These are phyloP conservation scores for Elephas maximus DNA, from an alignment of 2,113 vertebrate genomes.

Conservation along the genomic window DNA sequence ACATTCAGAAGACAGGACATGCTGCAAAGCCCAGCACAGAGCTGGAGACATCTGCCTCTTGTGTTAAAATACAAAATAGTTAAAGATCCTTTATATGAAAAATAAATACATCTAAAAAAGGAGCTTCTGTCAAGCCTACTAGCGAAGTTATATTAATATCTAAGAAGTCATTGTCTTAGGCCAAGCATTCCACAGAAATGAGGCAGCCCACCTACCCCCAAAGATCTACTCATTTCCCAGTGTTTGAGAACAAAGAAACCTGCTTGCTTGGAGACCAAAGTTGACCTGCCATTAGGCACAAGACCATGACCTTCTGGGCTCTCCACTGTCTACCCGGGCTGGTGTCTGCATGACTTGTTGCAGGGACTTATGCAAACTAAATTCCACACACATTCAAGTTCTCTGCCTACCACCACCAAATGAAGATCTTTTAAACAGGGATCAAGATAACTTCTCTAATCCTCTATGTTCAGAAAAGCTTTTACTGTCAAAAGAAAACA, in stretches of 20 bases:
- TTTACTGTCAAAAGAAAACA: constrained; percentile 52
- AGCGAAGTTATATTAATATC: not conserved
- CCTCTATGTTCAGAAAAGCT: constrained; percentile 29
- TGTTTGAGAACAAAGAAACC: constrained; percentile 65
- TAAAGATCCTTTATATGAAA: constrained; percentile 64
- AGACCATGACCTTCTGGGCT: not conserved
- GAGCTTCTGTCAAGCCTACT: not conserved
- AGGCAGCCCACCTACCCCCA: not conserved
- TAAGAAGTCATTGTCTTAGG: not conserved
- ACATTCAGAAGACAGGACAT: constrained; percentile 79
- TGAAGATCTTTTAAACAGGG: constrained; percentile 40
- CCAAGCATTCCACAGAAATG: constrained; percentile 26
- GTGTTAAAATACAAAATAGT: constrained; percentile 75
- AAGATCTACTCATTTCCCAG: constrained; percentile 42
- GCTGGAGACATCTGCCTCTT: constrained; percentile 71
- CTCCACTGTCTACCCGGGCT: not conserved
- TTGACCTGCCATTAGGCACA: not conserved
- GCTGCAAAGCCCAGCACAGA: constrained; percentile 77
- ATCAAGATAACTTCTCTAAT: constrained; percentile 48
- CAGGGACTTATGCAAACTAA: not conserved
- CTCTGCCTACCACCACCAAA: not conserved
- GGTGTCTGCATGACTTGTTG: not conserved
- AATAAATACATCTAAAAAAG: constrained; percentile 59
- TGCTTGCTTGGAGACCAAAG: not conserved
- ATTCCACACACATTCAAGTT: not conserved